These are phyloP conservation scores for Hyppa rectilinea DNA, from an alignment of 2,888 invertebrate species.

Conservation along the genomic window DNA sequence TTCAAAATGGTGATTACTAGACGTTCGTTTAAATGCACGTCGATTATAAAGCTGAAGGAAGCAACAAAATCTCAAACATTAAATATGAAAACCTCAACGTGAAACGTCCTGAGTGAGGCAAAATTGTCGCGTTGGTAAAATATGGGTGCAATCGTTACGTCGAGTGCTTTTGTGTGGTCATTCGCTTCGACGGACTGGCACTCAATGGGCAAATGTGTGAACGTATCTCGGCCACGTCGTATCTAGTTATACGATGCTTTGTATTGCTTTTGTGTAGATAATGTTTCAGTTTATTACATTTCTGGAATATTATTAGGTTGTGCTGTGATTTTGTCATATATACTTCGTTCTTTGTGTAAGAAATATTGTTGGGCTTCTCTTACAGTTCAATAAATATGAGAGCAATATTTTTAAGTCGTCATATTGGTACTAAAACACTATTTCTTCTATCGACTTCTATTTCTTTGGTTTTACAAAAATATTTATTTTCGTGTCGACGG, in stretches of 20 bases:
- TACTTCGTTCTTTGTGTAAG: background rate
- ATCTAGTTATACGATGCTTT: conserved; percentile 1
- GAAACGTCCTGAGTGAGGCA: conserved; percentile 14
- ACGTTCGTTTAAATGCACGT: background rate
- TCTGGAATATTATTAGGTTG: conserved; percentile 5
- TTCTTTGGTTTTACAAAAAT: background rate
- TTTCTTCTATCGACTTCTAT: too few relatives aligned
- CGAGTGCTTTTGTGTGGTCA: conserved; percentile 47
- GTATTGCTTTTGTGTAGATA: conserved; percentile 10
- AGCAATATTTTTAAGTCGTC: too few relatives aligned
- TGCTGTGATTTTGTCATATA: background rate
- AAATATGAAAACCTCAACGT: conserved; percentile 14
- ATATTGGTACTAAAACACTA: too few relatives aligned
- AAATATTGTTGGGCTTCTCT: background rate
- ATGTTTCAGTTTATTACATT: conserved; percentile 15
- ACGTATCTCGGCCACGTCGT: conserved; percentile 25
- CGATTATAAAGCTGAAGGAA: background rate
- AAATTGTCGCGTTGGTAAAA: conserved; percentile 47
- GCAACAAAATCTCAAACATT: background rate
- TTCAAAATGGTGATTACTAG: background rate
- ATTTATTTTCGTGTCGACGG: too few relatives aligned
- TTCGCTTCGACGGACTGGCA: conserved; percentile 41
- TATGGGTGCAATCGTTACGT: conserved; percentile 39
- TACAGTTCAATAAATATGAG: too few relatives aligned
- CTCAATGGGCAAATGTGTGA: conserved; percentile 37